Conservation (phyloP, 2,888 invertebrate species). For the Adelphocoris suturalis region DNA sequence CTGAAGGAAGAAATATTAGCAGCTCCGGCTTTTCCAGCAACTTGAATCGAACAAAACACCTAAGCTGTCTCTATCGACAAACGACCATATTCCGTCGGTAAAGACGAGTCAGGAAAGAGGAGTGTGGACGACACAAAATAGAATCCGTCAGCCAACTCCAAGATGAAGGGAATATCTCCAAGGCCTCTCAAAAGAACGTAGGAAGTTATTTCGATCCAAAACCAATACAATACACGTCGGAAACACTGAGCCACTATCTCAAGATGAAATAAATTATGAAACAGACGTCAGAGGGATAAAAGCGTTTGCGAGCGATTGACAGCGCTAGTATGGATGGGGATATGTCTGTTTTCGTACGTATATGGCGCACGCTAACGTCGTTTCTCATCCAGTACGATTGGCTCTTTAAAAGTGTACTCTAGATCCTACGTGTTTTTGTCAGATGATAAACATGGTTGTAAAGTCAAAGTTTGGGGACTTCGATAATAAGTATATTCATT, state of each 20-base stretch:
- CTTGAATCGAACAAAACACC: no score
- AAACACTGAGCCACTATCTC: conserved; percentile 52
- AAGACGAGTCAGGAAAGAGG: background rate
- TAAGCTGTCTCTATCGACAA: background rate
- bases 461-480: no score
- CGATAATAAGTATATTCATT: no score
- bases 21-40: no score
- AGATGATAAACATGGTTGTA: no score
- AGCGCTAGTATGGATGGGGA: background rate
- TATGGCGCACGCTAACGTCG: no score
- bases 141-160: background rate
- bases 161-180: background rate
- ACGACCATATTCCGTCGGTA: background rate
- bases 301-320: conserved; percentile 24
- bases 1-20: no score
- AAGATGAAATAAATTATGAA: conserved; percentile 47
- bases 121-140: background rate
- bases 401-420: no score
- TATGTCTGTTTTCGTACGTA: no score
- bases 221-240: conserved; percentile 50
- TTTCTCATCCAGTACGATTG: no score
- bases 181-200: conserved; percentile 5
- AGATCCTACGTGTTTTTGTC: no score
- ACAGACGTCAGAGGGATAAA: conserved; percentile 35
- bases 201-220: conserved; percentile 26